A percentile compares a stretch with the other conserved stretches of the same genome.
Conservation (phyloP, 2,888 invertebrate species). For the Eustalomyia histrio region DNA sequence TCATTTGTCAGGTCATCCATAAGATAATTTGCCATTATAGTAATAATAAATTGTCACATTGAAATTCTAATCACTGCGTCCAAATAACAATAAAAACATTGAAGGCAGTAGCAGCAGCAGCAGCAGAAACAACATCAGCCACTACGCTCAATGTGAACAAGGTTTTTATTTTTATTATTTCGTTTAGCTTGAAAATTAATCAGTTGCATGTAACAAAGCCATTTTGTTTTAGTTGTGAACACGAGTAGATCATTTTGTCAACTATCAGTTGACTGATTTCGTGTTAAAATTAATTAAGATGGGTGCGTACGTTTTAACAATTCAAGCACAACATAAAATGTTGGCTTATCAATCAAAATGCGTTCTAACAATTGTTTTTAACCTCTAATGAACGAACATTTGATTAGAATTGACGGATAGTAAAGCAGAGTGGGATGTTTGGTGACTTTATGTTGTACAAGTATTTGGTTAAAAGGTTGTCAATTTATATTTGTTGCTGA, state of each 20-base stretch:
- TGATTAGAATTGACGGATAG: slow-evolving; percentile 47
- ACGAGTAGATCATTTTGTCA: slow-evolving; percentile 55
- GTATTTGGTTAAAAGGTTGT: slow-evolving; percentile 22
- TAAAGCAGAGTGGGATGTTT: background rate
- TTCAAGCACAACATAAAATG: slow-evolving; percentile 24
- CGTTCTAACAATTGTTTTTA: slow-evolving; percentile 55
- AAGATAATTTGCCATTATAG: slow-evolving; percentile 49
- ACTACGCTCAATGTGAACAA: background rate
- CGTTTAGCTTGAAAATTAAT: slow-evolving; percentile 8
- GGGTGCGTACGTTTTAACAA: slow-evolving; percentile 57
- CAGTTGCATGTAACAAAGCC: slow-evolving; percentile 53
- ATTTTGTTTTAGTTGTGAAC: slow-evolving; percentile 51
- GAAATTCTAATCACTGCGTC: slow-evolving; percentile 52
- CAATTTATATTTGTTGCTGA: slow-evolving; percentile 42
- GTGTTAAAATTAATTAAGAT: slow-evolving; percentile 63
- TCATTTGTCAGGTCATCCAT: slow-evolving; percentile 47
- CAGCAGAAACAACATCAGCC: background rate
- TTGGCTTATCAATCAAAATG: slow-evolving; percentile 42
- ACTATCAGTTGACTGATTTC: slow-evolving; percentile 61
- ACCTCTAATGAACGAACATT: slow-evolving; percentile 43
- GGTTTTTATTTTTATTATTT: background rate
- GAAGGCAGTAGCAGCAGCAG: background rate
- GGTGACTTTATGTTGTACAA: slow-evolving; percentile 2
- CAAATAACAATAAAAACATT: slow-evolving; percentile 31
- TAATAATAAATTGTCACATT: slow-evolving; percentile 52